A percentile compares a stretch with the other conserved stretches of the same genome.
phyloP scores from a whole-genome alignment of 2,113 vertebrate species.

The Tonatia bakeri region DNA sequence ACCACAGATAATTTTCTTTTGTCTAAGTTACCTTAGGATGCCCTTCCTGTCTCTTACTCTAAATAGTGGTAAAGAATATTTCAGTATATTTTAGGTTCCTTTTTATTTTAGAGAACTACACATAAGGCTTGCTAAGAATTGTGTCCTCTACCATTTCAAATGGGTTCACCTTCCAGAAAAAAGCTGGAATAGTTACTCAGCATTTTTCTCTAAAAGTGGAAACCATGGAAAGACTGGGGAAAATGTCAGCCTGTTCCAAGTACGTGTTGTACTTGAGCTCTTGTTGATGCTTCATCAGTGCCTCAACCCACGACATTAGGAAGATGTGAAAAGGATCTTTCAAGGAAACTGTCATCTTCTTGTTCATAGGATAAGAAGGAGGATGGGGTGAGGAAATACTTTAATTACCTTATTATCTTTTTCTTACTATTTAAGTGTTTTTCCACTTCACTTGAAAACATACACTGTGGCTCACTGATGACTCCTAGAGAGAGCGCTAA shows the following conservation, averaged over 20 bases:
- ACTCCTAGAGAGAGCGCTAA: not conserved
- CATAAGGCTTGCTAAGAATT: not conserved
- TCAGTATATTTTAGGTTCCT: not conserved
- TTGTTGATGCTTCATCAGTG: not conserved
- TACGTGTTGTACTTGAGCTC: not conserved
- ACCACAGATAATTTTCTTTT: constrained; percentile 19
- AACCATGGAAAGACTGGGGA: not conserved
- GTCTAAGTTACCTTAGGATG: not conserved
- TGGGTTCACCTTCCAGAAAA: not conserved
- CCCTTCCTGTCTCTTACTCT: not conserved
- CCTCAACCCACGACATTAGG: not conserved
- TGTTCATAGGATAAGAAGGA: not conserved
- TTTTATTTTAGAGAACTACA: not conserved
- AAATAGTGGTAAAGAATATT: not conserved
- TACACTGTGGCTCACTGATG: not conserved
- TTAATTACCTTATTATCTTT: not conserved
- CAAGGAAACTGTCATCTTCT: not conserved
- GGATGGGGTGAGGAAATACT: not conserved
- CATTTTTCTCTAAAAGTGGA: not conserved
- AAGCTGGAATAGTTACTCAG: not conserved
- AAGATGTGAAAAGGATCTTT: not conserved
- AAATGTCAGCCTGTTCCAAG: not conserved
- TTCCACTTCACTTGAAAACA: not conserved
- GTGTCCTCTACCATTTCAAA: not conserved
- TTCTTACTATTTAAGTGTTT: not conserved